Evolutionary conservation across 2,888 invertebrate genomes (phyloP).

Genomic region (Cryptocephalus primarius): DNA sequence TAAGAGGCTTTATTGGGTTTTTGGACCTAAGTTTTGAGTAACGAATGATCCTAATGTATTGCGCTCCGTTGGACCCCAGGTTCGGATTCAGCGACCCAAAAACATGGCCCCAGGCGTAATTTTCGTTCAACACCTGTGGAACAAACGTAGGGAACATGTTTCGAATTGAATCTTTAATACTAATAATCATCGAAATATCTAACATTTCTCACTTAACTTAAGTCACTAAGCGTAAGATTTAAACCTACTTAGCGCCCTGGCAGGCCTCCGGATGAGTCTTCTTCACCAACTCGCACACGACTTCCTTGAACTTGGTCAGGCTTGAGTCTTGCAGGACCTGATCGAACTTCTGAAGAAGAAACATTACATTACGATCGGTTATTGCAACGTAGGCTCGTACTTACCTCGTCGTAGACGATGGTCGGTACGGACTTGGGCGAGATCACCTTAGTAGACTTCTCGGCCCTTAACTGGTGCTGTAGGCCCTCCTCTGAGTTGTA

Average conservation of each 20-base stretch:
- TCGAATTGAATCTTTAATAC: no score
- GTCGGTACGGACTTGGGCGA: constrained; percentile 46
- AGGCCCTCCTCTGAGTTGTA: constrained; percentile 35
- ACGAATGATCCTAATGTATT: no score
- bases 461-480: constrained; percentile 39
- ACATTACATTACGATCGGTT: constrained; percentile 1
- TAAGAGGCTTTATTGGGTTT: no score
- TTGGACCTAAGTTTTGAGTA: no score
- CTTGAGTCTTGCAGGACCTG: constrained; percentile 36
- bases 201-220: no score
- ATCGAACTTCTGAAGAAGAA: constrained; percentile 19
- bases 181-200: no score
- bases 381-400: constrained; percentile 11
- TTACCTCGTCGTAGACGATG: constrained; percentile 41
- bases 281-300: constrained; percentile 30
- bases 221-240: background rate
- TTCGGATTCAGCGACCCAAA: no score
- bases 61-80: no score
- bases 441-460: constrained; percentile 34
- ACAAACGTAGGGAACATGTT: no score
- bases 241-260: background rate
- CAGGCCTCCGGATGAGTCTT: constrained; percentile 14
- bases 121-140: no score
- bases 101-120: no score
- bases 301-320: constrained; percentile 32